Evolutionary conservation across 2,888 invertebrate species (phyloP), one percentile per base, ranked within the genome.

Genomic region (Drosophila ustulata): DNA sequence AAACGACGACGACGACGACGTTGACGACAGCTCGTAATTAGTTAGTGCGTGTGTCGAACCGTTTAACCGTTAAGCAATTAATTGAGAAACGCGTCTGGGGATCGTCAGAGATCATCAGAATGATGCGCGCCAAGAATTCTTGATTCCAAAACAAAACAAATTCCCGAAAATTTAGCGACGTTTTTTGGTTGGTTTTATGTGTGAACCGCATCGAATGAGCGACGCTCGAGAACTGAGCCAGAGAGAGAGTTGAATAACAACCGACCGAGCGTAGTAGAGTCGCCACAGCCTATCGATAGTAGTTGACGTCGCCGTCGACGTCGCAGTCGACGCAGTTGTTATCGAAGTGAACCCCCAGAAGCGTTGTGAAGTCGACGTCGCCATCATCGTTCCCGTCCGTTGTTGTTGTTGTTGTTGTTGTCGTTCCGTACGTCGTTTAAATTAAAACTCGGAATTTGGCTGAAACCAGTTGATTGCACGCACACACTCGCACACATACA

Each of bases 391-490:
- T 37, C 37, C 37, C 37, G 37, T 37, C 30, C 28, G 45, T 28
- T 47, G 66, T 43, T 56, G 56, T 56, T 59, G 62, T 62, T 63
- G 70, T 62, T 66, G 67, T 49, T 75, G 58, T 63, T 75, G 64
- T 41, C 46, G 49, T 51, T 64, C 45, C 45, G 63, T 74, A 66
- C 55, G 78, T 80, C 77, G 80, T 66, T 82, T 82, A 82, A 86
- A 86, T 84, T 82, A 86, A 83, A 83, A 70, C 80, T 80, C 82
- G 80, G 81, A 86, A 86, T 85, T 86, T 82, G 84, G 85, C 84
- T 80, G 74, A 86, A 86, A 86, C 85, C 85, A 86, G 85, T 86
- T 85, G 69, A 78, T 34, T 82, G 76, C 80, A 85, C 82, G 78
- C 83, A 78, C 71, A 71, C 73, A 64, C 61, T 34, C 46, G 30